Conservation (phyloP, 1,140 invertebrate species). For the Caerostris extrusa region DNA sequence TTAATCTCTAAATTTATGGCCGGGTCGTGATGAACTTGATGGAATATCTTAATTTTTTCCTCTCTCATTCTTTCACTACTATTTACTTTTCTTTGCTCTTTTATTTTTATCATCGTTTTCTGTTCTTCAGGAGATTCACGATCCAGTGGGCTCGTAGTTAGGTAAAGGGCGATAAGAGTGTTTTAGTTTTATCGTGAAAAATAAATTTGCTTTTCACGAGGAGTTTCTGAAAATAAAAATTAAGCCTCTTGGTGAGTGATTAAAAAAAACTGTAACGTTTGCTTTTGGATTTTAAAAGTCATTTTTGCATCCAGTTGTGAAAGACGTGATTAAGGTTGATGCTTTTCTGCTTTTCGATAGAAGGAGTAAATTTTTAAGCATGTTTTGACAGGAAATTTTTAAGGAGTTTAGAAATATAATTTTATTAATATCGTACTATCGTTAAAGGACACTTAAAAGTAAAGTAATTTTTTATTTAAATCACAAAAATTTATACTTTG, state of each 20-base stretch:
- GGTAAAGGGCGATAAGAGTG: not conserved
- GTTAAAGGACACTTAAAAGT: too few species aligned
- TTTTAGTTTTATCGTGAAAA: not conserved
- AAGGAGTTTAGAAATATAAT: too few species aligned
- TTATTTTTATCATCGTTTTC: not conserved
- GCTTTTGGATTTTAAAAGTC: not conserved
- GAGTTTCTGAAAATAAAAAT: not conserved
- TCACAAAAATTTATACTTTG: too few species aligned
- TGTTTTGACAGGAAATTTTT: too few species aligned
- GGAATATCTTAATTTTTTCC: slow-evolving; percentile 38
- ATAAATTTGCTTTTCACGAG: not conserved
- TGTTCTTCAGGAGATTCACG: not conserved
- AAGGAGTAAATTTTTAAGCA: too few species aligned
- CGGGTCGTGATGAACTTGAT: slow-evolving; percentile 53
- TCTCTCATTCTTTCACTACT: not conserved
- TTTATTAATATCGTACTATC: too few species aligned
- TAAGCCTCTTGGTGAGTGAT: not conserved
- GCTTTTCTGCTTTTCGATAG: not conserved
- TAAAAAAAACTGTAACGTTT: not conserved
- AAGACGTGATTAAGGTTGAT: not conserved
- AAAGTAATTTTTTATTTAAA: too few species aligned
- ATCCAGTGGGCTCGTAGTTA: not conserved
- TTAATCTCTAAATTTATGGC: slow-evolving; percentile 62
- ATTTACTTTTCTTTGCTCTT: not conserved
- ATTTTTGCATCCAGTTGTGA: too few species aligned